These are phyloP conservation scores for Otis tarda DNA, from an alignment of 2,113 vertebrate species.

Conservation along the genomic window DNA sequence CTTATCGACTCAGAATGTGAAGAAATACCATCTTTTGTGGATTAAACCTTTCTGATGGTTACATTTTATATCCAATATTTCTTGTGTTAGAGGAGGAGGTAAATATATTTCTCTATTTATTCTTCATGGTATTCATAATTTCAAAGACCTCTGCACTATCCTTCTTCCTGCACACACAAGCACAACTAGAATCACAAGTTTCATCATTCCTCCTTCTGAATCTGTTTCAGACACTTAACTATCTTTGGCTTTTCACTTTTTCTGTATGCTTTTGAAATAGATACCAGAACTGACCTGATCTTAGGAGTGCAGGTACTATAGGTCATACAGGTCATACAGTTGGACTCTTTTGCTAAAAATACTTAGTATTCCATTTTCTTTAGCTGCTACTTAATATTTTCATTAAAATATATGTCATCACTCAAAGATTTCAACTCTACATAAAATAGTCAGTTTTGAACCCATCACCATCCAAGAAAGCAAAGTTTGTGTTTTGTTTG, in stretches of 20 bases:
- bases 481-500: background rate
- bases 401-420: background rate
- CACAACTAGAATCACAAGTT: background rate
- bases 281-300: background rate
- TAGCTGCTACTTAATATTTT: background rate
- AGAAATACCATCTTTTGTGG: background rate
- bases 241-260: background rate
- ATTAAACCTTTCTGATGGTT: background rate
- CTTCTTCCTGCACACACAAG: background rate
- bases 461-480: background rate
- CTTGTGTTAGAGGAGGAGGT: background rate
- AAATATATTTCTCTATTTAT: background rate
- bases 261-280: background rate
- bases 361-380: background rate
- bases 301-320: background rate
- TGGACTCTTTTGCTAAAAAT: background rate
- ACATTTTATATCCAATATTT: background rate
- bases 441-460: background rate
- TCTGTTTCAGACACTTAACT: background rate
- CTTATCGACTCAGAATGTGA: background rate
- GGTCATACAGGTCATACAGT: no score
- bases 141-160: background rate
- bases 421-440: background rate
- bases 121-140: background rate
- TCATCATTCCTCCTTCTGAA: background rate